phyloP scores from a whole-genome alignment of 2,888 invertebrate genomes.

The Oscheius sp. region DNA sequence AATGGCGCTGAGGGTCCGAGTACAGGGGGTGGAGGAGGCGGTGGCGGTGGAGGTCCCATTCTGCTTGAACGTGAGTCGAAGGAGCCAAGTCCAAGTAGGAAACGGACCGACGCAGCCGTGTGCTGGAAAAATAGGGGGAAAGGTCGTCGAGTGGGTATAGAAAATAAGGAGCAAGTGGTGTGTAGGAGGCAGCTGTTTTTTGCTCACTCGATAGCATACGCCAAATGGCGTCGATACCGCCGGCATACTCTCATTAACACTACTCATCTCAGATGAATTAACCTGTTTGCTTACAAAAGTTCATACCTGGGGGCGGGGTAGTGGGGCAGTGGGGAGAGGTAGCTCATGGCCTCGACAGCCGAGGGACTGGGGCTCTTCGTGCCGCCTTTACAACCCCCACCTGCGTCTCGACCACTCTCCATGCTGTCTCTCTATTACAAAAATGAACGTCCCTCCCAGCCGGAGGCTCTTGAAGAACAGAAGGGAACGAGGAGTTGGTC shows the following conservation, averaged over 20 bases:
- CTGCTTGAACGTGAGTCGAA: conserved; percentile 34
- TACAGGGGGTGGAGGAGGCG: conserved; percentile 73
- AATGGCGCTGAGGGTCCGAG: conserved; percentile 62
- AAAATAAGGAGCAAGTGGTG: conserved; percentile 25
- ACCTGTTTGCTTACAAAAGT: conserved; percentile 1
- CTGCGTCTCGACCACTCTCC: conserved; percentile 21
- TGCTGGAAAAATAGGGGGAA: neutral
- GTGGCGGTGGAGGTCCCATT: conserved; percentile 54
- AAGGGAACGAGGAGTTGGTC: too few species aligned
- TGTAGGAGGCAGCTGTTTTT: neutral
- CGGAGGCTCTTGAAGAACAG: too few species aligned
- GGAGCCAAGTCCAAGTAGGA: conserved; percentile 39
- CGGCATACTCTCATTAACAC: neutral
- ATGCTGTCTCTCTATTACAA: conserved; percentile 34
- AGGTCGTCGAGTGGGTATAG: neutral
- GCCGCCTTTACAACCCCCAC: conserved; percentile 7
- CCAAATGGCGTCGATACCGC: too few species aligned
- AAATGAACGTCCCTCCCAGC: neutral
- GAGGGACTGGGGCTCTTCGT: conserved; percentile 19
- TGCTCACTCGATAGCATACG: too few species aligned
- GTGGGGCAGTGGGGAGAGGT: conserved; percentile 69
- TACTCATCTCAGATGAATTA: neutral
- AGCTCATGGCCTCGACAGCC: conserved; percentile 52
- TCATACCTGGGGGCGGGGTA: conserved; percentile 60
- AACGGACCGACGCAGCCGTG: conserved; percentile 49